Base-by-base conservation (phyloP, 2,797 vertebrate species). In the Tokudaia muenninki region DNA sequence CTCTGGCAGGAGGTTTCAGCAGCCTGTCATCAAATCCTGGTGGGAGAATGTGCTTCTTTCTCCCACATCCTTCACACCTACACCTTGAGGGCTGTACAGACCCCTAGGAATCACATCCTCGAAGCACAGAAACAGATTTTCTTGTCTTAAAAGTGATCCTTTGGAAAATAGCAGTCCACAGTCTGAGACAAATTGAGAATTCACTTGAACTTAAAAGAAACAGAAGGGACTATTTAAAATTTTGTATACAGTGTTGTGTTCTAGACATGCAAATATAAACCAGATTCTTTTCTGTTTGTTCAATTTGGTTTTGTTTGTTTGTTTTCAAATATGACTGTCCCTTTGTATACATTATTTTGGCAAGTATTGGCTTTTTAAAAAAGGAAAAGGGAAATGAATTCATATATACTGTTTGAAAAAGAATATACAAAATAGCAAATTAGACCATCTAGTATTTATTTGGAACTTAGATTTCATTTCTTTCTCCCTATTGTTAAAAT, bases 11-110 rank as follows among this genome's bases (percentile, higher is more conserved):
- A 95, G 94, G 75, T 90, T 90, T 31, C 11, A n/a, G 77, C n/a
- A 96, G 80, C 29, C 96, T 97, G 75, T 97, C 74, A 94, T 97
- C 87, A 96, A 91, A 47, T 50, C 86, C 72, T 84, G 67, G 88
- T 70, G 61, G 82, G 88, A 82, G 72, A 92, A 88, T 31, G 31
- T 13, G 74, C 65, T 55, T 87, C 26, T 95, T 52, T 83, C 61
- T 87, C 75, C 4, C 63, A 81, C 22, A 41, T 86, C 50, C 41
- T 90, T 86, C 80, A 84, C 6, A 65, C 65, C 44, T 75, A 5
- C 37, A 70, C 63, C 59, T 75, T 52, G 52, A 95, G 72, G 78
- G 50, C 44, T 88, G 19, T 16, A 81, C 77, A 65, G 4, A 74
- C 0, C 47, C 79, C 41, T 37, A 81, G 50, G 79, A 98, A 90